These are phyloP conservation scores for Cryptops parisi DNA, from an alignment of 2,888 invertebrate species.

Conservation along the genomic window DNA sequence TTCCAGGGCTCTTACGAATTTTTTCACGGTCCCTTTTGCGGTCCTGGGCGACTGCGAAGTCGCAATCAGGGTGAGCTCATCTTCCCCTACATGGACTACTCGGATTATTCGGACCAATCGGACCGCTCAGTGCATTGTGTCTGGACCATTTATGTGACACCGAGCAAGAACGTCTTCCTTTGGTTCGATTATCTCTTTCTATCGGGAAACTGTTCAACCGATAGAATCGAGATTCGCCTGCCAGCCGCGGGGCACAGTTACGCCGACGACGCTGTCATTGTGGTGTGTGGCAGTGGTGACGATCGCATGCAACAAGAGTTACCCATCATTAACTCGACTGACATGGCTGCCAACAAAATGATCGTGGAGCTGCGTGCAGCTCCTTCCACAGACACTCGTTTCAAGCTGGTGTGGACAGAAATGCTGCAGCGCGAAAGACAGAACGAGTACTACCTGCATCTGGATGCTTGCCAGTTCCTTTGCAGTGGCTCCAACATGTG, in stretches of 20 bases:
- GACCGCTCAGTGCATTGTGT: conserved; percentile 44
- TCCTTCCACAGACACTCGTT: conserved; percentile 61
- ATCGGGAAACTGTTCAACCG: conserved; percentile 11
- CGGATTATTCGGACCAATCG: conserved; percentile 41
- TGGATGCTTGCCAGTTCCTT: conserved; percentile 63
- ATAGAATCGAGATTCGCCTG: conserved; percentile 10
- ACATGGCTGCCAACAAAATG: conserved; percentile 60
- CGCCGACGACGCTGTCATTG: conserved; percentile 47
- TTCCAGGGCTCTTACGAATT: conserved; percentile 80
- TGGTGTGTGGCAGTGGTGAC: conserved; percentile 47
- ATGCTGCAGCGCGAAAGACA: conserved; percentile 46
- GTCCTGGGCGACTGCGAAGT: conserved; percentile 20
- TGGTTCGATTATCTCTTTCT: conserved; percentile 76
- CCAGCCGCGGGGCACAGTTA: conserved; percentile 55
- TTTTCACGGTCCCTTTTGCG: conserved; percentile 49
- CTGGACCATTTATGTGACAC: conserved; percentile 50
- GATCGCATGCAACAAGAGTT: conserved; percentile 46
- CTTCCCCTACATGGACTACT: conserved; percentile 42
- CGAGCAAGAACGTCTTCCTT: conserved; percentile 70
- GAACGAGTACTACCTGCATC: conserved; percentile 10
- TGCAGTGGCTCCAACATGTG: conserved; percentile 70
- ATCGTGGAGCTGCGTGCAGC: conserved; percentile 27
- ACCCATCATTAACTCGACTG: conserved; percentile 43
- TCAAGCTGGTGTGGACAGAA: conserved; percentile 85
- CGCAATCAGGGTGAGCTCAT: conserved; percentile 16